Evolutionary conservation across 2,113 vertebrate genomes (phyloP).

Genomic region (Channa argus): DNA sequence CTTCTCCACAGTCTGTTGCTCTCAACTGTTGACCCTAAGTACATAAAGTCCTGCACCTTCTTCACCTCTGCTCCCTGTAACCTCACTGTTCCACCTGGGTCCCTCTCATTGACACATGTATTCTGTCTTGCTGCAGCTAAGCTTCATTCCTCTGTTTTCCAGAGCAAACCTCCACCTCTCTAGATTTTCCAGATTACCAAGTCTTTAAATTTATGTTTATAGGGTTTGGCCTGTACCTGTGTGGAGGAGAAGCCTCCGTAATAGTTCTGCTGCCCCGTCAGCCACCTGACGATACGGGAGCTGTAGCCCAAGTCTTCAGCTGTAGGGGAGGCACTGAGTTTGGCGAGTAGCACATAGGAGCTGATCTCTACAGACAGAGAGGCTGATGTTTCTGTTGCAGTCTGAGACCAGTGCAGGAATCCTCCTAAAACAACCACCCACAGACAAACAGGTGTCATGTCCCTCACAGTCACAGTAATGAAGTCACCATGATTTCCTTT

Average conservation of each 20-base stretch:
- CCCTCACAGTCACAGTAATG: background rate
- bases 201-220: too few relatives aligned
- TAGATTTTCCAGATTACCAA: too few relatives aligned
- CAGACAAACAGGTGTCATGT: too few relatives aligned
- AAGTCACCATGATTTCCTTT: background rate
- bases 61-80: too few relatives aligned
- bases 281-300: constrained; percentile 81
- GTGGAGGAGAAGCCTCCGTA: constrained; percentile 88
- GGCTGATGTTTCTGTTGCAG: constrained; percentile 31
- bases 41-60: too few relatives aligned
- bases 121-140: too few relatives aligned
- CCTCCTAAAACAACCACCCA: constrained; percentile 46
- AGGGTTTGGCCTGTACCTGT: constrained; percentile 76
- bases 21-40: too few relatives aligned
- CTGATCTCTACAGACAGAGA: constrained; percentile 84
- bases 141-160: too few relatives aligned
- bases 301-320: constrained; percentile 70
- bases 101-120: too few relatives aligned
- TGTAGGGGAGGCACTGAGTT: constrained; percentile 62
- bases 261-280: constrained; percentile 84
- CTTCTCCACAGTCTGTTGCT: too few relatives aligned
- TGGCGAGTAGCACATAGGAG: constrained; percentile 83
- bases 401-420: constrained; percentile 73
- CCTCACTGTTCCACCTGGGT: too few relatives aligned
- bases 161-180: too few relatives aligned